A percentile compares a stretch with the other conserved stretches of the same genome.
Conservation (phyloP, 2,113 vertebrate species). For the Albula glossodonta region DNA sequence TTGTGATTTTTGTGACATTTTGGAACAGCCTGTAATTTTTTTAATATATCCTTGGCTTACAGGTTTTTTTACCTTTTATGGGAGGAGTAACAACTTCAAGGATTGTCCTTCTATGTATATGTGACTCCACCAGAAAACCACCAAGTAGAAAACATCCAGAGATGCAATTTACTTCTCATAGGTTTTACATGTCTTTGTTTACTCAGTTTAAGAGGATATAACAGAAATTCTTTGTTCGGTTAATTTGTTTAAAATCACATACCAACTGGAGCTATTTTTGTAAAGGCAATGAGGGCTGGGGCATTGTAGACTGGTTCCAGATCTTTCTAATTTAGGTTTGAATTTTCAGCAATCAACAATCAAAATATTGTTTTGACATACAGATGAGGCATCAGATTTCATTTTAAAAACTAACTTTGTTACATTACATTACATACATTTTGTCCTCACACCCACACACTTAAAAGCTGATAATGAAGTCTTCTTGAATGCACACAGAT, state of each 20-base stretch:
- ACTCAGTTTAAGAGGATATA: background rate
- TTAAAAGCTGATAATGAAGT: background rate
- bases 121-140: too few species aligned
- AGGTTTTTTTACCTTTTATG: too few species aligned
- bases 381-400: too few species aligned
- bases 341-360: too few species aligned
- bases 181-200: background rate
- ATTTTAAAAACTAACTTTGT: too few species aligned
- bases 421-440: too few species aligned
- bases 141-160: too few species aligned
- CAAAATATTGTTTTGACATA: too few species aligned
- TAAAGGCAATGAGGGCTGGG: background rate
- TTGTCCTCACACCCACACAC: background rate
- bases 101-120: too few species aligned
- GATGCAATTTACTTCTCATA: background rate
- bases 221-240: background rate
- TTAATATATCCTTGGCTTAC: background rate
- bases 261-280: background rate
- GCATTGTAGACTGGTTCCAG: too few species aligned
- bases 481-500: background rate
- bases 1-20: background rate
- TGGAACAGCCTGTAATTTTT: background rate
- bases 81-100: too few species aligned
- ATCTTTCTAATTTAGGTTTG: too few species aligned
- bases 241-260: background rate